Percentiles rank a stretch among this genome's conserved stretches.
phyloP scores from a whole-genome alignment of 2,113 vertebrate genomes.

The Equus przewalskii region DNA sequence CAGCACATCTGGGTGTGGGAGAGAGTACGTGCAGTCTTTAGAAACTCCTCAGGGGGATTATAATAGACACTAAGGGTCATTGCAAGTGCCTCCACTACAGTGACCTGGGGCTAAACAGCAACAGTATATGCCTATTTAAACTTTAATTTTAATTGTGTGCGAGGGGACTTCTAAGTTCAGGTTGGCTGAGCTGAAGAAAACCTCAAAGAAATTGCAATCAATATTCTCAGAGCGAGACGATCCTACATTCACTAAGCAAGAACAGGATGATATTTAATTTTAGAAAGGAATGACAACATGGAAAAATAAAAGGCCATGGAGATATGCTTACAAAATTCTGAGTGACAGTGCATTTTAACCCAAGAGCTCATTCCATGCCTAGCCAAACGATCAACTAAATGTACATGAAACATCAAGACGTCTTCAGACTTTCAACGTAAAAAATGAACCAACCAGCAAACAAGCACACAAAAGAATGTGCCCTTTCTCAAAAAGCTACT shows the following conservation, averaged over 20 bases:
- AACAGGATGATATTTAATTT: neutral
- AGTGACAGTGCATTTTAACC: neutral
- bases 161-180: neutral
- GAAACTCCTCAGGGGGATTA: neutral
- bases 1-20: too few relatives aligned
- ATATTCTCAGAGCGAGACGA: neutral
- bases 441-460: neutral
- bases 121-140: neutral
- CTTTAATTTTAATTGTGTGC: neutral
- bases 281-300: neutral
- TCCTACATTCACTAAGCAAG: neutral
- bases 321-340: neutral
- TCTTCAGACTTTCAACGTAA: neutral
- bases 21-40: neutral
- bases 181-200: neutral
- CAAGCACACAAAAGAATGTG: neutral
- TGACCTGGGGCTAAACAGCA: neutral
- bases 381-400: neutral
- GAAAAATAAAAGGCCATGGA: neutral
- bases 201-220: neutral
- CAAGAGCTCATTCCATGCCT: neutral
- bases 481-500: neutral
- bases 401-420: neutral
- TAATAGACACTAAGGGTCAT: neutral
- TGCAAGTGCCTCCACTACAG: neutral